Evolutionary conservation across 1,140 invertebrate genomes (phyloP), one percentile per base, ranked within the genome.

Genomic region (Drosophila sproati): DNA sequence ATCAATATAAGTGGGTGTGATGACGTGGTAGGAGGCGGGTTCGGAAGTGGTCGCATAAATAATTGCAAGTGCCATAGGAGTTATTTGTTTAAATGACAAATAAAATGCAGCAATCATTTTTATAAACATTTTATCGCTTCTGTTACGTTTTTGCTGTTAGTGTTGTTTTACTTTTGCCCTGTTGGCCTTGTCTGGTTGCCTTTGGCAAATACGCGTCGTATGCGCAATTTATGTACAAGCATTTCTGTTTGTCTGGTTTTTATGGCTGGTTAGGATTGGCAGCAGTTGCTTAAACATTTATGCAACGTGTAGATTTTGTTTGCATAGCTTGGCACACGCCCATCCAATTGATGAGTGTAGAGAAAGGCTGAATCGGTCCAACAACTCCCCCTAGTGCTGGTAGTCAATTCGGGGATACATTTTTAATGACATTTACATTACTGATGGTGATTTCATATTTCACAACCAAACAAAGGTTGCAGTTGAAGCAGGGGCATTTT

Each of bases 51-150:
- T 48, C 52, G 50, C 67, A 79, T 72, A 68, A 77, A 79, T 77
- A 77, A 77, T 77, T 79, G 73, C 73, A 77, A 77, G 62, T 74
- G 72, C 66, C 51, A 41, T 43, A 68, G 52, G 62, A 79, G 59
- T 67, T 61, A 45, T 55, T 66, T 68, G 50, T 55, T 77, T 74
- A 80, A 87, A 77, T 79, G 78, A 69, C 79, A 86, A 82, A 82
- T 73, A 82, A 77, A 82, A 74, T 51, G 69, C 69, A 54, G 67
- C 59, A 71, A 82, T 88, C 59, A 88, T 87, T 88, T 87, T 87
- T 82, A 78, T 79, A 79, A 63, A 77, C 63, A 57, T 61, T 85
- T 80, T 73, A 59, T 51, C 37, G 41, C 4, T 52, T 8, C 52
- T 37, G 31, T 8, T 34, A 20, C 35, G 32, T 41, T 45, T 39